Conservation (phyloP, 2,888 invertebrate genomes). For the Craniophora ligustri region DNA sequence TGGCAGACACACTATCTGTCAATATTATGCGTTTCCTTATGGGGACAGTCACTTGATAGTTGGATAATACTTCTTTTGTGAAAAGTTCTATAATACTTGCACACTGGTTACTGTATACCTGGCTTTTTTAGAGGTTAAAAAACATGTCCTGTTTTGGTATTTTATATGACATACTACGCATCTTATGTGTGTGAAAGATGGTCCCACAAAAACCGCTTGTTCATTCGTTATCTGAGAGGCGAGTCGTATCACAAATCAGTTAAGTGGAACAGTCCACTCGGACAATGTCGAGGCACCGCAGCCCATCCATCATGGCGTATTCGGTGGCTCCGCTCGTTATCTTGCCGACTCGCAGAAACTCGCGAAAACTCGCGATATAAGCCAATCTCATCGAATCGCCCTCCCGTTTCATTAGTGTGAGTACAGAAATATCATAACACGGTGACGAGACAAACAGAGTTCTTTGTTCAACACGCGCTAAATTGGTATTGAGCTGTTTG, state of each 20-base stretch:
- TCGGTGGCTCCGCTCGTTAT: constrained; percentile 29
- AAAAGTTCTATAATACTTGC: too few relatives aligned
- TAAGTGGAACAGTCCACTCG: constrained; percentile 49
- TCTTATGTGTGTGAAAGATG: constrained; percentile 25
- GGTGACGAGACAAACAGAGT: constrained; percentile 54
- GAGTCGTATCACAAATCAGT: constrained; percentile 58
- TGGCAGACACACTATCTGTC: too few relatives aligned
- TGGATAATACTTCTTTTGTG: too few relatives aligned
- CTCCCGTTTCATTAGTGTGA: constrained; percentile 59
- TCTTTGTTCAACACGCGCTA: constrained; percentile 50
- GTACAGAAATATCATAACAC: constrained; percentile 60
- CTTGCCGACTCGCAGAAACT: too few relatives aligned
- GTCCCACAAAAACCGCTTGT: constrained; percentile 36
- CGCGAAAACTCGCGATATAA: constrained; percentile 45
- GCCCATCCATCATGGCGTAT: constrained; percentile 50
- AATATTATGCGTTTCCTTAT: too few relatives aligned
- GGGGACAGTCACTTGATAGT: too few relatives aligned
- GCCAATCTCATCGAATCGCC: constrained; percentile 54
- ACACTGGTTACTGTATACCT: too few relatives aligned
- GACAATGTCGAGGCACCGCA: constrained; percentile 31
- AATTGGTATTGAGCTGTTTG: constrained; percentile 63
- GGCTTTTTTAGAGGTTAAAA: too few relatives aligned
- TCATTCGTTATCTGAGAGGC: constrained; percentile 49
- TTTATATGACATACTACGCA: constrained; percentile 22
- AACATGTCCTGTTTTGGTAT: too few relatives aligned